Evolutionary conservation across 2,888 invertebrate species (phyloP).

Genomic region (Dolichopus griseipennis): DNA sequence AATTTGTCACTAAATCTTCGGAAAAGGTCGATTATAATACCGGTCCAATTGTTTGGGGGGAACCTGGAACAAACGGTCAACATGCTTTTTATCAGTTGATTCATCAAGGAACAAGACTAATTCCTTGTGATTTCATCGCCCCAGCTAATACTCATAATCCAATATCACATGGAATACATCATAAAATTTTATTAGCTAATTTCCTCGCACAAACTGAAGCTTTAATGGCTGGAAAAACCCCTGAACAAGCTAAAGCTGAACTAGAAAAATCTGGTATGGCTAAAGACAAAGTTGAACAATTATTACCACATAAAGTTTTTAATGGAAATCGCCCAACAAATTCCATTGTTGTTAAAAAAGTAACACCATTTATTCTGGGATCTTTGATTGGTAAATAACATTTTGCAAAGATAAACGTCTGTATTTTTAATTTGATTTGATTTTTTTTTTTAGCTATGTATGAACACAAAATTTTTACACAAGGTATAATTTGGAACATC

Average conservation of each 20-base stretch:
- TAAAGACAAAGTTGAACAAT: constrained; percentile 61
- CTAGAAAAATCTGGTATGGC: constrained; percentile 68
- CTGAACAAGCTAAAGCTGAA: constrained; percentile 61
- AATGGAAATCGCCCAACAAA: constrained; percentile 96
- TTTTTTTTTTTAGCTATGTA: constrained; percentile 64
- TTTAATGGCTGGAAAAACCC: constrained; percentile 69
- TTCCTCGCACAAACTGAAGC: constrained; percentile 99
- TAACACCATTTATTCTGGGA: constrained; percentile 90
- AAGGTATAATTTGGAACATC: constrained; percentile 98
- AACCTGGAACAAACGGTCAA: constrained; percentile 98
- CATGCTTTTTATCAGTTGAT: constrained; percentile 99
- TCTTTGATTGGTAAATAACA: constrained; percentile 70
- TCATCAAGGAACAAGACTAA: constrained; percentile 74
- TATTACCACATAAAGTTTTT: constrained; percentile 94
- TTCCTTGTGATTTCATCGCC: constrained; percentile 95
- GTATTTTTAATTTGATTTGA: background rate
- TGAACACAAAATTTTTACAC: constrained; percentile 98
- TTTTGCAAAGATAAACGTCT: background rate
- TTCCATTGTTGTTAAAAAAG: constrained; percentile 82
- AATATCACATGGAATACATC: constrained; percentile 69
- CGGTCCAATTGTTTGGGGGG: constrained; percentile 57
- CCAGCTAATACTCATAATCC: constrained; percentile 89
- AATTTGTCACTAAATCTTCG: constrained; percentile 72
- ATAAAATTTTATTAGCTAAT: constrained; percentile 91
- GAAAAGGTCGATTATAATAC: constrained; percentile 43